These are phyloP conservation scores for Zaprionus ghesquierei DNA, from an alignment of 1,140 invertebrate genomes.

Conservation along the genomic window DNA sequence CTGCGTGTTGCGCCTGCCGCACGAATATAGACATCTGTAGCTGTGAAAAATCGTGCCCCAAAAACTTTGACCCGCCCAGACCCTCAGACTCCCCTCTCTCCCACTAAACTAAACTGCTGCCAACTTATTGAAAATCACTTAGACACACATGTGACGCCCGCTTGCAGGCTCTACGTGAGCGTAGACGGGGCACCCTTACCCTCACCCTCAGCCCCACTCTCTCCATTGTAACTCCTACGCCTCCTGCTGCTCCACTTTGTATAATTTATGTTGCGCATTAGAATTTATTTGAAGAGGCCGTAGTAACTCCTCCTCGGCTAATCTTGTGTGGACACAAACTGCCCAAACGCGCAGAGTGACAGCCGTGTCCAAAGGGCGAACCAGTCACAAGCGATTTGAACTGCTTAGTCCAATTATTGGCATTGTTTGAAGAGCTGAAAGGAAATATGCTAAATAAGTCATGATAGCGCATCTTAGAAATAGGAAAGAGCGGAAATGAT, in stretches of 20 bases:
- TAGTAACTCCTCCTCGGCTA: neutral
- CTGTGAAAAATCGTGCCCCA: constrained; percentile 78
- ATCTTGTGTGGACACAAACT: constrained; percentile 23
- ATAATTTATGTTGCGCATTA: constrained; percentile 50
- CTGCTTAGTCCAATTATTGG: constrained; percentile 27
- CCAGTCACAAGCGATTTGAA: constrained; percentile 29
- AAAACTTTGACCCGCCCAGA: constrained; percentile 69
- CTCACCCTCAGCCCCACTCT: neutral
- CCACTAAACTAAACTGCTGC: constrained; percentile 8
- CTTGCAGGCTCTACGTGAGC: constrained; percentile 56
- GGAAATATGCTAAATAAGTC: neutral
- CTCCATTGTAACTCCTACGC: neutral
- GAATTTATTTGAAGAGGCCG: constrained; percentile 34
- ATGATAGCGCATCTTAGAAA: neutral
- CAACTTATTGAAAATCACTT: constrained; percentile 81
- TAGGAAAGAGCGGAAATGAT: neutral
- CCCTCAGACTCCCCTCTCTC: neutral
- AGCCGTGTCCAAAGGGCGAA: constrained; percentile 9
- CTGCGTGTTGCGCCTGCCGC: constrained; percentile 26
- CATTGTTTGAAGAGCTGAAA: neutral
- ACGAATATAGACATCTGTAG: constrained; percentile 74
- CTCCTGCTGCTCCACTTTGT: constrained; percentile 22
- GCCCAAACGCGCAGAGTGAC: constrained; percentile 22
- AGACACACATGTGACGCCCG: constrained; percentile 76
- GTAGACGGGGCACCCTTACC: constrained; percentile 28